These are phyloP conservation scores for Atta texana DNA, from an alignment of 1,140 invertebrate species.

Conservation along the genomic window DNA sequence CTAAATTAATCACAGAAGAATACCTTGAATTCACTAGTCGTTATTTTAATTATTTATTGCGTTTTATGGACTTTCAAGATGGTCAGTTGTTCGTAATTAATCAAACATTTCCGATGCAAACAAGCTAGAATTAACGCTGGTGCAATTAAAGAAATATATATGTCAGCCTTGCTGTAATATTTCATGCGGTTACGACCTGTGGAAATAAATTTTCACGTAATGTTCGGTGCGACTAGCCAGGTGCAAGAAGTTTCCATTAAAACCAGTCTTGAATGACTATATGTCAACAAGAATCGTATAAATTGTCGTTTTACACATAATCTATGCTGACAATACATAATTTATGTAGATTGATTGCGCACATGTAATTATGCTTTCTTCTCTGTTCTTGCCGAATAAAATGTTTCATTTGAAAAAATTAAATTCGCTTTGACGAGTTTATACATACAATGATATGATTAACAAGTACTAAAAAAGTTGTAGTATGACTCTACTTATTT, in stretches of 20 bases:
- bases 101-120: slow-evolving; percentile 38
- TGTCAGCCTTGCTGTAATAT: slow-evolving; percentile 38
- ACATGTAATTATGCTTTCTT: background rate
- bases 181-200: slow-evolving; percentile 38
- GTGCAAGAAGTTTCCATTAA: slow-evolving; percentile 65
- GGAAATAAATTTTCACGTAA: slow-evolving; percentile 64
- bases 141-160: slow-evolving; percentile 57
- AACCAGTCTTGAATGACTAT: slow-evolving; percentile 19
- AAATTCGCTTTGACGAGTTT: background rate
- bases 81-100: slow-evolving; percentile 25
- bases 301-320: slow-evolving; percentile 8
- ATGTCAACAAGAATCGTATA: background rate
- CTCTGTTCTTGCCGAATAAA: background rate
- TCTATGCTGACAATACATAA: slow-evolving; percentile 19
- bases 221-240: slow-evolving; percentile 49
- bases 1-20: background rate
- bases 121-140: slow-evolving; percentile 43
- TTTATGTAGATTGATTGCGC: background rate
- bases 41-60: slow-evolving; percentile 39
- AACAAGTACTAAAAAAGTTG: background rate
- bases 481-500: background rate
- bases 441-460: background rate
- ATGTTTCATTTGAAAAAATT: slow-evolving; percentile 1
- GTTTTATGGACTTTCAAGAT: background rate
- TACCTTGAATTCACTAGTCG: background rate